Base-by-base conservation (phyloP, 2,113 vertebrate genomes). In the Cryptomyrus ogoouensis region DNA sequence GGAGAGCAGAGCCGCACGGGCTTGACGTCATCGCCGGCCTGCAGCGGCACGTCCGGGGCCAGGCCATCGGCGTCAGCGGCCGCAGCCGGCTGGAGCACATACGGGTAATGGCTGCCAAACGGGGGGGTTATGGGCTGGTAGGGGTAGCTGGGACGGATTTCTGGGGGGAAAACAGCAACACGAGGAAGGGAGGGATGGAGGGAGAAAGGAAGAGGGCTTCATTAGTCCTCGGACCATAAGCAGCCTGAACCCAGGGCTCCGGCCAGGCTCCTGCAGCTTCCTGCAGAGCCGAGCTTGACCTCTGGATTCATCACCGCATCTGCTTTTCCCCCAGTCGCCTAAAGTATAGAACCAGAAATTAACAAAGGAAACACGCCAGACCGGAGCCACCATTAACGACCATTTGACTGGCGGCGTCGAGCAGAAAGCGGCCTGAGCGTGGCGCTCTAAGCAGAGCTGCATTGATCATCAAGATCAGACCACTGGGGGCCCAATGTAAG, bases 91-190 rank as follows among this genome's bases (percentile, higher is more conserved):
- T 97, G 97, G 12, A 97, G 94, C 92, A 97, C 97, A 95, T 97
- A 98, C 0, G 97, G 95, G 91, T 97, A 98, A 88, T 97, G 95
- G 90, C 97, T 96, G 93, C 97, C 95, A 0, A 97, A 98, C 7
- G 97, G 96, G 0, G 97, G 95, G 0, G 97, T 96, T 91, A 98
- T 93, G 42, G 98, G 96, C 90, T 96, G 97, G 92, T 98, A 98
- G 0, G 97, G 96, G 91, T 97, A 99, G 92, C 97, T 96, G 0
- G 96, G 94, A 3, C 97, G 95, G n/a, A 97, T 94, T 87, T 98
- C 98, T 99, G 94, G 88, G 93, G 94, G 92, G 90, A 91, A 87
- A 89, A 50, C 58, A 84, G 47, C 46, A 49, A 49, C 42, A 85
- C 3, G 19, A 47, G 12, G 49, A 31, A 87, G 15, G 27, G 21